Evolutionary conservation across 2,797 vertebrate genomes (phyloP), one percentile per base, ranked within the genome.

Genomic region (Lepilemur septentrionalis): DNA sequence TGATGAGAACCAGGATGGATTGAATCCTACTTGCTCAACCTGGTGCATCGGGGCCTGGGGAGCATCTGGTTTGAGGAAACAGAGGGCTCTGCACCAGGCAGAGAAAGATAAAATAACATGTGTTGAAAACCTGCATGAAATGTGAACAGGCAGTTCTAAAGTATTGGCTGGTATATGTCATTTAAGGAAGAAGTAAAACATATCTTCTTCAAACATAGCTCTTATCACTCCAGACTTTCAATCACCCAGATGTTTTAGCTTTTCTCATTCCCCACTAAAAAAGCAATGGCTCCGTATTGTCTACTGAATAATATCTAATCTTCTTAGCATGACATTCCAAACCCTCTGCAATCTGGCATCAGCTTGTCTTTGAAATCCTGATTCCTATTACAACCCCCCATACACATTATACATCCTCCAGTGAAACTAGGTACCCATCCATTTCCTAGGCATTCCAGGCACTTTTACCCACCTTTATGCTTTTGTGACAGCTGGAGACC

Each of bases 261-360:
- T 89, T 95, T 70, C 82, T 80, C 75, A 91, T 48, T 94, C 35
- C 41, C 28, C 28, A 50, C 86, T 96, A 75, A 95, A 86, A 87
- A 83, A 89, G 92, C 75, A 81, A 93, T 72, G 59, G 57, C 81
- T 95, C 83, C 78, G 88, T 84, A 78, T 93, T 95, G 95, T 96
- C 93, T 95, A 83, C 63, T 75, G 78, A 95, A 94, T 93, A 96
- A 89, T 84, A 91, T 89, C 83, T 95, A 82, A 80, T 96, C 87
- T 95, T 93, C 88, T 76, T 67, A 80, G 50, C 46, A 63, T 89
- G 80, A 89, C 90, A 75, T 50, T 94, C 95, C 80, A 86, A 80
- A 83, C 59, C 87, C 28, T 89, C 46, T 72, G 18, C 87, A 94
- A 91, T 41, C 91, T 79, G 87, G 52, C 67, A 78, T 95, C 72